A percentile compares a stretch with the other conserved stretches of the same genome.
Conservation (phyloP, 2,888 invertebrate genomes). For the Tolmerus cingulatus region DNA sequence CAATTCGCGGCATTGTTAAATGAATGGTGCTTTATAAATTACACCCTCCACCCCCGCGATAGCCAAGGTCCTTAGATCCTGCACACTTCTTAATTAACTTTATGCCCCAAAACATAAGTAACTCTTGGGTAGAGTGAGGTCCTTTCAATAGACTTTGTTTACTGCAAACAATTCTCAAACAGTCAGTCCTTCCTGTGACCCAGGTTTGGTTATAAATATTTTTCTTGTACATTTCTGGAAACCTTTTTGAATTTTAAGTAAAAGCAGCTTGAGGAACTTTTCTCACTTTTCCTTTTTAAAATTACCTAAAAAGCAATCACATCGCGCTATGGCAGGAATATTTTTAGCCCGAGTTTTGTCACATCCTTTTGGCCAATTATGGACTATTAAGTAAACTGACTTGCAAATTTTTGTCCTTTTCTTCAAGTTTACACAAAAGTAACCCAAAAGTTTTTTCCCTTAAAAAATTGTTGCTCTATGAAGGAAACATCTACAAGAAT, state of each 20-base stretch:
- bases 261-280: neutral
- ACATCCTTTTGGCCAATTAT: neutral
- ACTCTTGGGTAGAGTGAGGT: neutral
- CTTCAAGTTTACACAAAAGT: neutral
- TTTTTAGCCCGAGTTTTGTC: neutral
- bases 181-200: neutral
- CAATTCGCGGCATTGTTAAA: neutral
- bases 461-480: neutral
- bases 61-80: neutral
- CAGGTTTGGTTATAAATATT: neutral
- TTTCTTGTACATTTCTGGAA: neutral
- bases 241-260: neutral
- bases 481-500: neutral
- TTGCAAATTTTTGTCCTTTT: neutral
- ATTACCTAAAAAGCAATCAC: neutral
- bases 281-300: neutral
- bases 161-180: neutral
- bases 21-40: neutral
- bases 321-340: neutral
- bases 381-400: neutral
- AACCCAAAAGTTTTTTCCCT: neutral
- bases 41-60: neutral
- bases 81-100: neutral
- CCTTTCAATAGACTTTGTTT: neutral
- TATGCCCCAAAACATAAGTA: neutral